phyloP scores from a whole-genome alignment of 2,113 vertebrate genomes.

The Tachuris rubrigastra region DNA sequence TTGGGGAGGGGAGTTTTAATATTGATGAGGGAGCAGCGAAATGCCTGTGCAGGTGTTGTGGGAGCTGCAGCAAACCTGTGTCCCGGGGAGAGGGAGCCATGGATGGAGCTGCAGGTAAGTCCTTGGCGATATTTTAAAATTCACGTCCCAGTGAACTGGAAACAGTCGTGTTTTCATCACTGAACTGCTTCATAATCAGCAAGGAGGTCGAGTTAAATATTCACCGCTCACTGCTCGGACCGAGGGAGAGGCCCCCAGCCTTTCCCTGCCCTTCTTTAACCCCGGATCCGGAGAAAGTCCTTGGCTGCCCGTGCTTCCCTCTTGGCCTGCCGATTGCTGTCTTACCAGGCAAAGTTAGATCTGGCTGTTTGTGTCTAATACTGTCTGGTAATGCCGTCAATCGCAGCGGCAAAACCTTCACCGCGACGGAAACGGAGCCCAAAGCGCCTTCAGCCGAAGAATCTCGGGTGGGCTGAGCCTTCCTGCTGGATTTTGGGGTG shows the following conservation, averaged over 20 bases:
- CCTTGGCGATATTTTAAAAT: neutral
- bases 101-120: neutral
- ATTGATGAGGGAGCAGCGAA: fast-evolving
- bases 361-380: slow-evolving; percentile 93
- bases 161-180: neutral
- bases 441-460: no score
- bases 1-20: fast-evolving
- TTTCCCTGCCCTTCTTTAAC: neutral
- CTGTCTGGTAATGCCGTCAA: slow-evolving; percentile 99
- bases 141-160: neutral
- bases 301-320: neutral
- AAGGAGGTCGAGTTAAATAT: slow-evolving; percentile 6
- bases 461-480: neutral
- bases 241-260: neutral
- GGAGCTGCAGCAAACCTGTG: neutral
- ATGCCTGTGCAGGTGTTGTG: fast-evolving
- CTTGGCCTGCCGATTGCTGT: slow-evolving; percentile 81
- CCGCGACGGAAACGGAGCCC: neutral
- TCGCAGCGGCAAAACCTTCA: slow-evolving; percentile 77
- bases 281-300: neutral
- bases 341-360: slow-evolving; percentile 99
- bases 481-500: neutral
- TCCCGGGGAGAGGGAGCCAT: neutral
- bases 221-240: neutral
- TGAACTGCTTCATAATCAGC: neutral